Evolutionary conservation across 2,113 vertebrate genomes (phyloP), one percentile per base, ranked within the genome.

Genomic region (Carassius auratus): DNA sequence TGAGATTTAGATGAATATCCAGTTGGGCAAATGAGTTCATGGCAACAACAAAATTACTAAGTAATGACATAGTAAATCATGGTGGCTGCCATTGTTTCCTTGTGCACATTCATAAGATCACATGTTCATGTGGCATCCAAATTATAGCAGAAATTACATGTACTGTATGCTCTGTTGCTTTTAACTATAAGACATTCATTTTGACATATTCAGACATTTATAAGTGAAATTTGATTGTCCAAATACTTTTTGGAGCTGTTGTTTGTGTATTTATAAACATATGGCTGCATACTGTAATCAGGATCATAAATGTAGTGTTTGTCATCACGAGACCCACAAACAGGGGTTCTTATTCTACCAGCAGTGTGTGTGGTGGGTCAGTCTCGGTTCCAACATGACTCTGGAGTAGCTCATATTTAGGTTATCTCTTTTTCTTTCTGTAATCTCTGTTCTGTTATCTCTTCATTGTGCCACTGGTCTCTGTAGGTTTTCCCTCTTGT

Each of bases 391-490:
- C 15, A 19, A 6, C 14, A 6, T 77, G 61, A 42, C 19, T 85
- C 93, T 94, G 92, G 3, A 68, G 48, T 91, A 88, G 91, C 89
- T 94, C 91, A 88, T 71, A 26, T 83, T 75, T 66, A 69, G 82
- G 15, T 89, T 91, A 90, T 93, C 92, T 90, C 83, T n/a, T 8
- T 62, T 86, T 84, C 86, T 26, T 77, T 88, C 90, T 91, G 69
- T 84, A 87, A 91, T 93, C 90, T 89, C 19, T 30, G 75, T 80
- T 50, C 15, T 68, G 33, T 81, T 89, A 91, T 91, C 92, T 85
- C 36, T 66, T 79, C 50, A 81, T 86, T 90, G 85, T 89, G 17
- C 45, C 64, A 17, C 84, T 8, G 45, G 77, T 82, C 81, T 78
- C 85, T 87, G 64, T 76, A 50, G 78, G 50, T 23, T 55, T 42